Evolutionary conservation across 2,113 vertebrate species (phyloP).

Genomic region (Ardeotis arabs): DNA sequence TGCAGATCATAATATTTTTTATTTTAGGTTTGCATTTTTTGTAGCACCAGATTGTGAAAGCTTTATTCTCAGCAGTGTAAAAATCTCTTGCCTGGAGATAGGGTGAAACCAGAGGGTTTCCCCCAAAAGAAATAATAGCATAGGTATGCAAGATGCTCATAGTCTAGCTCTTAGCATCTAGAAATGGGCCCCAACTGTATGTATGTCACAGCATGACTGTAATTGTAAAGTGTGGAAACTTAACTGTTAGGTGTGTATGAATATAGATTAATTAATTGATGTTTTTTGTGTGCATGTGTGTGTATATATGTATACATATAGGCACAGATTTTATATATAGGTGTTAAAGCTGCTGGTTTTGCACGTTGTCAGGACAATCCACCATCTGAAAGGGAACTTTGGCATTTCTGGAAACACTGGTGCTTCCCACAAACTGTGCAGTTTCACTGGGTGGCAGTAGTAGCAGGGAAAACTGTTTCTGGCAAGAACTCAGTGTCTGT

Average conservation of each 20-base stretch:
- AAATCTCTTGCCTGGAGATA: not conserved
- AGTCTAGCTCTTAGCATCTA: not conserved
- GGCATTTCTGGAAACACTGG: not conserved
- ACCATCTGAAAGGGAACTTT: not conserved
- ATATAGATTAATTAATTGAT: not conserved
- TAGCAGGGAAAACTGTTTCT: not conserved
- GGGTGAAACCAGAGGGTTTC: not conserved
- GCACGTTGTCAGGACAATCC: not conserved
- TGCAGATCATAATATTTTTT: not conserved
- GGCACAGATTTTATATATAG: no score
- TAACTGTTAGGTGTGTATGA: not conserved
- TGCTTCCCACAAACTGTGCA: not conserved
- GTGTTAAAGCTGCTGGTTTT: not conserved
- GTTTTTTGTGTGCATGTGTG: not conserved
- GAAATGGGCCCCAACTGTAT: not conserved
- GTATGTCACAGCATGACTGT: not conserved
- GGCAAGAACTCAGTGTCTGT: not conserved
- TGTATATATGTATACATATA: not conserved
- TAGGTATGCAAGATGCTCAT: not conserved
- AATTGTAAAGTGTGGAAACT: not conserved
- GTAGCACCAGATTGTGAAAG: not conserved
- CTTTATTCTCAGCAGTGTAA: not conserved
- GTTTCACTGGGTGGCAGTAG: slow-evolving; percentile 63
- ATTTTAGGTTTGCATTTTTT: not conserved
- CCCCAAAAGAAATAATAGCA: not conserved